Evolutionary conservation across 2,888 invertebrate genomes (phyloP).

Genomic region (Oxytorus armatus): DNA sequence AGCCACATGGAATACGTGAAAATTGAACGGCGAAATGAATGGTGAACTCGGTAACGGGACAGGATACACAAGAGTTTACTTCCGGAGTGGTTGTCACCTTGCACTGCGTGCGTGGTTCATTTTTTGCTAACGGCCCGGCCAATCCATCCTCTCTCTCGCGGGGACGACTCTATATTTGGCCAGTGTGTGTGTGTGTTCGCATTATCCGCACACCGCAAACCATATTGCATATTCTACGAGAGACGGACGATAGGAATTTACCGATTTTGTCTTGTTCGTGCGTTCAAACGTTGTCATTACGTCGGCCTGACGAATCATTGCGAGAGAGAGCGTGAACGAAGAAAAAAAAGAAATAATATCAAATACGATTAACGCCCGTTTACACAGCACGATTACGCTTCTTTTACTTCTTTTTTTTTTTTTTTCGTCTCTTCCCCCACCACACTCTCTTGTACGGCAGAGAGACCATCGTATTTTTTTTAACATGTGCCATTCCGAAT

Average conservation of each 20-base stretch:
- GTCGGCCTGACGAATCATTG: slow-evolving; percentile 21
- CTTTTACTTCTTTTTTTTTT: slow-evolving; percentile 23
- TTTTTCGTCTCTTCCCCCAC: not conserved
- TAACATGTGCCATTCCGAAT: slow-evolving; percentile 55
- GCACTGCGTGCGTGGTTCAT: slow-evolving; percentile 74
- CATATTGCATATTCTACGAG: slow-evolving; percentile 82
- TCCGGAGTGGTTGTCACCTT: slow-evolving; percentile 78
- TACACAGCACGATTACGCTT: slow-evolving; percentile 5
- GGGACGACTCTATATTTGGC: slow-evolving; percentile 84
- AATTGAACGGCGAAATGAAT: slow-evolving; percentile 78
- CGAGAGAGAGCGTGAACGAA: not conserved
- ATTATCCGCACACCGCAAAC: slow-evolving; percentile 78
- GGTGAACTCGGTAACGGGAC: slow-evolving; percentile 79
- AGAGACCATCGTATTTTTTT: slow-evolving; percentile 53
- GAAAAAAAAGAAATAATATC: not conserved
- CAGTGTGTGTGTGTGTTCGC: no score
- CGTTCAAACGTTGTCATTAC: not conserved
- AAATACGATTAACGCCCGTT: slow-evolving; percentile 40
- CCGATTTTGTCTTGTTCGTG: slow-evolving; percentile 18
- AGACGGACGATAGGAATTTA: slow-evolving; percentile 63
- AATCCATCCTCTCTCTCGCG: slow-evolving; percentile 77
- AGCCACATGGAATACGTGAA: slow-evolving; percentile 86
- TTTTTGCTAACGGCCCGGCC: slow-evolving; percentile 77
- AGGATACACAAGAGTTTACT: slow-evolving; percentile 77
- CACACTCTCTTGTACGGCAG: slow-evolving; percentile 18